Conservation (phyloP, 2,888 invertebrate species). For the Pedicia rivosa region DNA sequence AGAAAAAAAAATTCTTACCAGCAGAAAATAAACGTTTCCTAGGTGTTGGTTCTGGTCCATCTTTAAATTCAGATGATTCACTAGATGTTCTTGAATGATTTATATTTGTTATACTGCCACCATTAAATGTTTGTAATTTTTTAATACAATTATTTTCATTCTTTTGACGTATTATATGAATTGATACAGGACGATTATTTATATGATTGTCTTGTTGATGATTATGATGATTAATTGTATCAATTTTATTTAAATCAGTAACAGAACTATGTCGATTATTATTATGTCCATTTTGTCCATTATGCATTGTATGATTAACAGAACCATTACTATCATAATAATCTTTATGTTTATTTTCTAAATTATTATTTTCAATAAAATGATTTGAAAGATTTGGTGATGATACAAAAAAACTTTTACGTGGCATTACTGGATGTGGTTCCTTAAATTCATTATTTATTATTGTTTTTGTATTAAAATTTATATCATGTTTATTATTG, state of each 20-base stretch:
- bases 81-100: conserved; percentile 9
- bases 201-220: neutral
- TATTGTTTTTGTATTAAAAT: neutral
- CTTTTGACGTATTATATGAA: too few relatives aligned
- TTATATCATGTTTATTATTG: conserved; percentile 2
- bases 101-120: neutral
- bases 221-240: neutral
- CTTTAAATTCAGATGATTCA: conserved; percentile 8
- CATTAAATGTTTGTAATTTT: too few relatives aligned
- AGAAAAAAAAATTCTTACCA: conserved; percentile 7
- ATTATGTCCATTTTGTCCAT: neutral
- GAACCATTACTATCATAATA: too few relatives aligned
- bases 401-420: conserved; percentile 25
- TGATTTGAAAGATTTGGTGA: conserved; percentile 22
- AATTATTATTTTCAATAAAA: too few relatives aligned
- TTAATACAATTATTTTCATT: too few relatives aligned
- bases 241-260: conserved; percentile 1
- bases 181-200: too few relatives aligned
- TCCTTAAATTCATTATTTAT: conserved; percentile 1
- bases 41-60: conserved; percentile 25
- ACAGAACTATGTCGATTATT: conserved; percentile 2
- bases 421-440: conserved; percentile 13
- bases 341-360: too few relatives aligned
- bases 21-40: conserved; percentile 19
- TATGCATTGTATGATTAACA: too few relatives aligned